These are phyloP conservation scores for Mionectes olivaceus DNA, from an alignment of 2,797 vertebrate species.

Conservation along the genomic window DNA sequence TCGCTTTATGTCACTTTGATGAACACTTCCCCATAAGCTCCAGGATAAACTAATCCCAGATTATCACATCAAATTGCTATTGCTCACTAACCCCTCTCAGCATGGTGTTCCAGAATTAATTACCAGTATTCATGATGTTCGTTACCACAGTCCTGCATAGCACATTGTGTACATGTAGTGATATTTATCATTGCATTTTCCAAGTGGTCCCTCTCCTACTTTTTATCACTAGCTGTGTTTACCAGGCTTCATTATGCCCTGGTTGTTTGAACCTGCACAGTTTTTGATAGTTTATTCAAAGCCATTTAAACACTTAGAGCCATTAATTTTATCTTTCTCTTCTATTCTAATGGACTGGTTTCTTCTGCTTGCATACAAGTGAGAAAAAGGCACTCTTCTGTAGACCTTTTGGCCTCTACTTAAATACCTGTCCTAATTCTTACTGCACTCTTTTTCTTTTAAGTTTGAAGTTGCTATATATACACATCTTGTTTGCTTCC, in stretches of 20 bases:
- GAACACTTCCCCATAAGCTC: conserved; percentile 18
- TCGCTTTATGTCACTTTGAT: conserved; percentile 25
- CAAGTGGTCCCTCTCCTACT: conserved; percentile 39
- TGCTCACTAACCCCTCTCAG: conserved; percentile 19
- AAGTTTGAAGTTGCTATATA: background rate
- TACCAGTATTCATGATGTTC: background rate
- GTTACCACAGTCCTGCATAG: rapidly evolving
- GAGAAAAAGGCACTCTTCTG: background rate
- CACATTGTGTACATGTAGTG: background rate
- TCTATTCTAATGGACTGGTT: background rate
- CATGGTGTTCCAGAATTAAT: conserved; percentile 19
- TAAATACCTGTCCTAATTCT: background rate
- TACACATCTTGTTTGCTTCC: background rate
- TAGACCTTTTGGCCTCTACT: background rate
- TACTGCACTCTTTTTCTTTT: background rate
- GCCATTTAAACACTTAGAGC: background rate
- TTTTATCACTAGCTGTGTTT: conserved; percentile 39
- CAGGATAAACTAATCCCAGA: conserved; percentile 1
- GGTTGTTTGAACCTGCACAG: background rate
- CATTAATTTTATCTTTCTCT: conserved; percentile 18
- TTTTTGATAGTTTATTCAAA: conserved; percentile 29
- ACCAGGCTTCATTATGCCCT: background rate
- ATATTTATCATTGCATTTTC: conserved; percentile 21
- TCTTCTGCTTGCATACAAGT: background rate
- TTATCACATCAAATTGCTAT: background rate